A percentile compares a stretch with the other conserved stretches of the same genome.
Conservation (phyloP, 2,113 vertebrate species). For the Columbina picui region DNA sequence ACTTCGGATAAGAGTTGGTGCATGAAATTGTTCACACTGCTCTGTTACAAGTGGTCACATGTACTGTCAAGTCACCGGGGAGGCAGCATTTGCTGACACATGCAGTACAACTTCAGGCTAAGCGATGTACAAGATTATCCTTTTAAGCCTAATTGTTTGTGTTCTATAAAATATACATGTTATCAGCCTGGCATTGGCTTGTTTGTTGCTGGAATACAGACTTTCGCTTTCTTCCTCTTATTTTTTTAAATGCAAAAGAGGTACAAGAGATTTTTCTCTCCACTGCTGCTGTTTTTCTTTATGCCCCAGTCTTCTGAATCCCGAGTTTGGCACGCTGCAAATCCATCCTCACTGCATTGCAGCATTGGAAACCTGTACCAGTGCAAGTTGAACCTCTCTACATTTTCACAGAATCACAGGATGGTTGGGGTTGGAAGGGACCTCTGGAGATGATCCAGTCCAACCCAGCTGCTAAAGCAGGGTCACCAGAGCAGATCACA, state of each 20-base stretch:
- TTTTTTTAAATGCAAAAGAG: slow-evolving; percentile 5
- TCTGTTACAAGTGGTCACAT: not conserved
- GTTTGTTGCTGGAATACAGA: not conserved
- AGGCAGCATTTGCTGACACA: slow-evolving; percentile 45
- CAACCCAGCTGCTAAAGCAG: no score
- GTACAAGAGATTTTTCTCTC: not conserved
- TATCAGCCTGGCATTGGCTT: not conserved
- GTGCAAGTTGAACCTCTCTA: not conserved
- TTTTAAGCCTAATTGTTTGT: slow-evolving; percentile 56
- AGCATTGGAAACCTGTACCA: not conserved
- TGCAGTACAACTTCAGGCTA: slow-evolving; percentile 25
- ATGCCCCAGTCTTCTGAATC: not conserved
- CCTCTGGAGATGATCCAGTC: no score
- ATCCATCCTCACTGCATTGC: not conserved
- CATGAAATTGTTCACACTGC: not conserved
- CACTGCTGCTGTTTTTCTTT: not conserved
- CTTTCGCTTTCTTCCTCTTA: not conserved
- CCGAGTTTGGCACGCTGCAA: not conserved
- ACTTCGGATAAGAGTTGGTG: not conserved
- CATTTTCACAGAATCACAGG: not conserved
- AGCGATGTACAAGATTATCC: slow-evolving; percentile 38
- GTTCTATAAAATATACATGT: slow-evolving; percentile 42
- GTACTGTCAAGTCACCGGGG: not conserved
- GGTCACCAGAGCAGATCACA: no score
- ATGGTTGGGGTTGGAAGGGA: no score